Evolutionary conservation across 2,113 vertebrate genomes (phyloP), one percentile per base, ranked within the genome.

Genomic region (Etheostoma spectabile): DNA sequence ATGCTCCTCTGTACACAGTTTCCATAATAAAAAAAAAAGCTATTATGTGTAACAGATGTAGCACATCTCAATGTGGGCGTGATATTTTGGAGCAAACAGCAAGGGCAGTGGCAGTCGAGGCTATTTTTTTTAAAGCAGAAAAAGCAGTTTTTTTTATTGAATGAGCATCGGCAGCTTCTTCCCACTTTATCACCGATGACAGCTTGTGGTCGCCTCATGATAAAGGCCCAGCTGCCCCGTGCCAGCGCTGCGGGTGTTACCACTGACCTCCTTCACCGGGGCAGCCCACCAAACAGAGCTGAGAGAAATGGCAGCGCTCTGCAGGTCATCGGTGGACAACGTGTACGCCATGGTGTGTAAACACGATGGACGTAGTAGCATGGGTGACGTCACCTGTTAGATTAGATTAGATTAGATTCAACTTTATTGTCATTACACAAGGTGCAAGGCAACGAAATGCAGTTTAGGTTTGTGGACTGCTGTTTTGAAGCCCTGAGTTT

Each of bases 101-200:
- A 27, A 62, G 30, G 53, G 16, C 53, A 61, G n/a, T 22, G 52
- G 46, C 61, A 42, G 46, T 13, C 4, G 5, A 51, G 18, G 16
- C 73, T 59, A 35, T 10, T 72, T 74, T 72, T 74, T 74, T 70
- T 79, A 56, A 83, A 67, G 52, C 60, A 78, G 64, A 82, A 74
- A 82, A 82, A 80, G 67, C 0, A 45, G 33, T 85, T 33, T 89
- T 85, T 33, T 89, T 88, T 80, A 83, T 66, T 86, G 71, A 87
- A 84, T 45, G 49, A 72, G 76, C 45, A 60, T 61, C 84, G 64
- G 74, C 76, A 55, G 68, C 51, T 64, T 72, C 67, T 74, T 53
- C 51, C 65, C 21, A 77, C 69, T 92, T 86, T 45, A 89, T 90
- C 82, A 87, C 65, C 1, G 70, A 69, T 76, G 82, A 87, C 86